These are phyloP conservation scores for Hyphantria cunea DNA, from an alignment of 1,140 invertebrate species.

Conservation along the genomic window DNA sequence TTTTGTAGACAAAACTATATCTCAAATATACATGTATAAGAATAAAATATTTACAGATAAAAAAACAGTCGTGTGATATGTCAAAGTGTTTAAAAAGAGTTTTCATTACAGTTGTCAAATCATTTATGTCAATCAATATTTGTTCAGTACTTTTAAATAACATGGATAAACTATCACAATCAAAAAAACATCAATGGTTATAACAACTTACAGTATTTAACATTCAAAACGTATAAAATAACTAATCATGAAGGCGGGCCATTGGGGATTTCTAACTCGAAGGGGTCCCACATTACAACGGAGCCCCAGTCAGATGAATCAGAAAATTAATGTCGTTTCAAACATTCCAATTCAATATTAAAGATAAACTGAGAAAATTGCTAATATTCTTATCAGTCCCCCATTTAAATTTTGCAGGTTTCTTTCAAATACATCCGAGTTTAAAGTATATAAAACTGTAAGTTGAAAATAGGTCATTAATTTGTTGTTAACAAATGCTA, in stretches of 20 bases:
- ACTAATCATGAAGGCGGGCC: neutral
- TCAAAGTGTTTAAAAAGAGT: slow-evolving; percentile 10
- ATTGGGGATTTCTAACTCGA: no score
- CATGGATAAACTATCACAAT: neutral
- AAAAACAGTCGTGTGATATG: slow-evolving; percentile 18
- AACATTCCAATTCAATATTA: no score
- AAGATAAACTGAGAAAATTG: no score
- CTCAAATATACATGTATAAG: neutral
- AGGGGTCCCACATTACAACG: no score
- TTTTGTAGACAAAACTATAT: neutral
- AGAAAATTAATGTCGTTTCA: no score
- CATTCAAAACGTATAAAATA: neutral
- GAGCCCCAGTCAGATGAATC: no score
- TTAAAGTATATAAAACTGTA: no score
- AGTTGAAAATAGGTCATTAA: no score
- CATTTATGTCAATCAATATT: slow-evolving; percentile 11
- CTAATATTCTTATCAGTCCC: no score
- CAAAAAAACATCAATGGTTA: neutral
- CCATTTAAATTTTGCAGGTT: no score
- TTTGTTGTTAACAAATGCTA: no score
- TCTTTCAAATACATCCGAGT: no score
- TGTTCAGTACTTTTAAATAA: slow-evolving; percentile 19
- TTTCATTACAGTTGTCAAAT: slow-evolving; percentile 6
- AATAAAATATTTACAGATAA: slow-evolving; percentile 18
- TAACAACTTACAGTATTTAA: neutral